These are phyloP conservation scores for Diogma glabrata DNA, from an alignment of 2,888 invertebrate species.

Conservation along the genomic window DNA sequence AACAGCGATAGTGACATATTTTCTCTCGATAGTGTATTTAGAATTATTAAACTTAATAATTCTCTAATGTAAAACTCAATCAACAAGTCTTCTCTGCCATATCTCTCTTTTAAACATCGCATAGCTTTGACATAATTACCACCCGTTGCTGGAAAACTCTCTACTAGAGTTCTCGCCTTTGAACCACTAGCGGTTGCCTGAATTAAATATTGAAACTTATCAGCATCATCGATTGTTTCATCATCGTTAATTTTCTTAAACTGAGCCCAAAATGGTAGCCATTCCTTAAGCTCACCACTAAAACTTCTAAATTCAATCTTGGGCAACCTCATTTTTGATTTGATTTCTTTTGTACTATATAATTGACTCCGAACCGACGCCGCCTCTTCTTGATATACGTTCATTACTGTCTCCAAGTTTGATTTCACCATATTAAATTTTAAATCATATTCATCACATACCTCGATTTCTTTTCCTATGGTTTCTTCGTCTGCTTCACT, in stretches of 20 bases:
- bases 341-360: too few species aligned
- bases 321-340: not conserved
- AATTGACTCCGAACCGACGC: too few species aligned
- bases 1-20: not conserved
- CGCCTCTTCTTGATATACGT: not conserved
- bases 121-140: constrained; percentile 23
- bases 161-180: constrained; percentile 19
- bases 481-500: too few species aligned
- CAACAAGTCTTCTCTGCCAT: constrained; percentile 20
- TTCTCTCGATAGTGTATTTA: constrained; percentile 16
- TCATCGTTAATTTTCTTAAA: not conserved
- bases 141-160: constrained; percentile 19
- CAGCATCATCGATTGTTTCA: not conserved
- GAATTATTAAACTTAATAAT: constrained; percentile 21
- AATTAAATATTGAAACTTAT: constrained; percentile 1
- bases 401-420: not conserved
- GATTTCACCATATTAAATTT: not conserved
- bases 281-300: not conserved
- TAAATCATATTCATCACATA: not conserved
- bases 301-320: not conserved
- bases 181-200: not conserved
- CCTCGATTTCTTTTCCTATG: not conserved
- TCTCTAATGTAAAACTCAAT: constrained; percentile 23
- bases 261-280: not conserved
- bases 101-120: constrained; percentile 16